Evolutionary conservation across 2,113 vertebrate genomes (phyloP).

Genomic region (Varanus komodoensis): DNA sequence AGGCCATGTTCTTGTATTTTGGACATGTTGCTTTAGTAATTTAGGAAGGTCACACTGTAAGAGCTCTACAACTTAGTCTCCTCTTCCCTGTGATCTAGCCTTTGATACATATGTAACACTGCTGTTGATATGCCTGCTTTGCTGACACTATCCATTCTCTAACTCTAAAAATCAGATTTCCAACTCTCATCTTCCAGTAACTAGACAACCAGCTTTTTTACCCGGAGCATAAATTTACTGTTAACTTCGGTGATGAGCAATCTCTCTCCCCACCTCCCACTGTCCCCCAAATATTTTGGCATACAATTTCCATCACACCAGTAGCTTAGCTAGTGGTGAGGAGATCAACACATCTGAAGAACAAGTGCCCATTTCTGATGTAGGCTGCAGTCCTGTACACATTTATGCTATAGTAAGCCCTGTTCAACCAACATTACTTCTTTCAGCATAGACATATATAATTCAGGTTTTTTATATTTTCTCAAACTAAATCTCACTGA

Average conservation of each 20-base stretch:
- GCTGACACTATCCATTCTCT: neutral
- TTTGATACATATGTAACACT: neutral
- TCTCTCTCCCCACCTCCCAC: too few relatives aligned
- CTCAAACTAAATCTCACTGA: neutral
- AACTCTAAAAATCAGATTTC: neutral
- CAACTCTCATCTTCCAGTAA: neutral
- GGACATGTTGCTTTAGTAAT: neutral
- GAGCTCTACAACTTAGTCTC: neutral
- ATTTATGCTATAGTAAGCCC: neutral
- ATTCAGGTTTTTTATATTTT: neutral
- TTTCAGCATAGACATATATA: too few relatives aligned
- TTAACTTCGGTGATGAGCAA: neutral
- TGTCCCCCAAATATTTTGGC: too few relatives aligned
- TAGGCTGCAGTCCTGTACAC: too few relatives aligned
- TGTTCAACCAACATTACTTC: too few relatives aligned
- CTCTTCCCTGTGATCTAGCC: neutral
- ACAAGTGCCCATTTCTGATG: too few relatives aligned
- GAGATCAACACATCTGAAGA: too few relatives aligned
- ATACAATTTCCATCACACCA: too few relatives aligned
- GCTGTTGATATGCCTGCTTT: neutral
- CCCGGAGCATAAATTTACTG: too few relatives aligned
- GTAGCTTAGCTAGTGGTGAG: too few relatives aligned
- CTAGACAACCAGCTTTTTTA: neutral
- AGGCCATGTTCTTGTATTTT: neutral
- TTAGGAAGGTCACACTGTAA: neutral